Evolutionary conservation across 2,888 invertebrate genomes (phyloP).

Genomic region (Chaetogeoica ovagalla): DNA sequence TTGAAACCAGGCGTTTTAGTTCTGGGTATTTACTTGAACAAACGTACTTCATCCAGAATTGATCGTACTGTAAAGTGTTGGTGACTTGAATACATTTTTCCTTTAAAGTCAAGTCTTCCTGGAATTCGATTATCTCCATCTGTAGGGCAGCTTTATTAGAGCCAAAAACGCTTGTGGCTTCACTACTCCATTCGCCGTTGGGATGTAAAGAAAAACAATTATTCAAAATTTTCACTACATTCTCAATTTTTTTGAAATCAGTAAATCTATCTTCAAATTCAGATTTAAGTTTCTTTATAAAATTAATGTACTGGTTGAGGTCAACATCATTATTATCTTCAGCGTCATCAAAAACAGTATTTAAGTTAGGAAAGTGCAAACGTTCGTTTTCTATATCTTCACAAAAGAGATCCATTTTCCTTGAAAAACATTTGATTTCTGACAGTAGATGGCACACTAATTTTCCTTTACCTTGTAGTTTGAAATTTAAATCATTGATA

Average conservation of each 20-base stretch:
- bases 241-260: too few relatives aligned
- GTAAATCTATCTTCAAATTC: too few relatives aligned
- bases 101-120: slow-evolving; percentile 55
- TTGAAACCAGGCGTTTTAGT: not conserved
- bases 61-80: slow-evolving; percentile 45
- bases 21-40: slow-evolving; percentile 30
- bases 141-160: slow-evolving; percentile 56
- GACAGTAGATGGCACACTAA: slow-evolving; percentile 6
- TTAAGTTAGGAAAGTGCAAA: slow-evolving; percentile 43
- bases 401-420: slow-evolving; percentile 25
- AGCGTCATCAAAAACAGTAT: slow-evolving; percentile 26
- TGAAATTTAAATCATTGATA: slow-evolving; percentile 14
- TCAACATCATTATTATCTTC: too few relatives aligned
- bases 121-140: slow-evolving; percentile 56
- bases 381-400: slow-evolving; percentile 32
- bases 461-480: slow-evolving; percentile 26
- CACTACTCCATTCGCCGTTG: slow-evolving; percentile 32
- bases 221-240: slow-evolving; percentile 54
- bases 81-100: slow-evolving; percentile 34
- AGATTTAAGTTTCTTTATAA: too few relatives aligned
- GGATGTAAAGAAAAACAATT: slow-evolving; percentile 46
- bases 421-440: not conserved
- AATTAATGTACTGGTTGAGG: too few relatives aligned
- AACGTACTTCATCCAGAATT: slow-evolving; percentile 51
- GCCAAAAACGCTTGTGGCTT: slow-evolving; percentile 47